Base-by-base conservation (phyloP, 2,888 invertebrate genomes). In the Caenorhabditis uteleia region DNA sequence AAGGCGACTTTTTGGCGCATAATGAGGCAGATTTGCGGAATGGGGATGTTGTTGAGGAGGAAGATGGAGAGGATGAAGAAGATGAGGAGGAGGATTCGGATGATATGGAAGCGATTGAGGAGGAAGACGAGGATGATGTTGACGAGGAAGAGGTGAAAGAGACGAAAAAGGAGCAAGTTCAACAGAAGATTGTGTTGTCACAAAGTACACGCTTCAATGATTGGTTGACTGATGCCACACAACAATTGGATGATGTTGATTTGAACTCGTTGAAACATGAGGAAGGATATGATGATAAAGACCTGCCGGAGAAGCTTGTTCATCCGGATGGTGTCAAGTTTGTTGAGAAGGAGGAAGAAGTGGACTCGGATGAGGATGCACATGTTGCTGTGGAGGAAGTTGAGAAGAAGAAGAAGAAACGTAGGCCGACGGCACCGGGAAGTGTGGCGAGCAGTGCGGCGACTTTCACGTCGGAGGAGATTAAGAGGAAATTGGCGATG, bases 1-100 rank as follows among this genome's bases (percentile, higher is more conserved):
- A 77, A 18, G 80, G 80, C 2, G 64, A 79, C 34, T 80, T 79
- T 51, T 69, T 67, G 42, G 77, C 70, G 7, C 79, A 80, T 58
- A 56, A 67, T 43, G 78, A 77, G 23, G 68, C 64, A 16, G 71
- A 73, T 12, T n/a, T 40, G 12, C 36, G 42, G 16, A 60, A 67
- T 14, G 54, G 50, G 10, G 64, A 68, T 0, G 67, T 49, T 14
- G 60, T 51, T 1, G 61, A 68, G 8, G 67, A 64, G n/a, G 51
- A 44, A 25, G 55, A 33, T 7, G 56, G 49, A 8, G 57, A 55
- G 1, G 59, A 60, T 14, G 40, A 39, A 12, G 60, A 56, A 21
- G 53, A 53, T n/a, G 61, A 74, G 31, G 60, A 53, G 21, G 36
- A 48, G 20, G 31, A 50, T 44, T 44, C 51, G 2, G 18, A 48